phyloP scores from a whole-genome alignment of 2,797 vertebrate species.

The Adrianichthys oophorus region DNA sequence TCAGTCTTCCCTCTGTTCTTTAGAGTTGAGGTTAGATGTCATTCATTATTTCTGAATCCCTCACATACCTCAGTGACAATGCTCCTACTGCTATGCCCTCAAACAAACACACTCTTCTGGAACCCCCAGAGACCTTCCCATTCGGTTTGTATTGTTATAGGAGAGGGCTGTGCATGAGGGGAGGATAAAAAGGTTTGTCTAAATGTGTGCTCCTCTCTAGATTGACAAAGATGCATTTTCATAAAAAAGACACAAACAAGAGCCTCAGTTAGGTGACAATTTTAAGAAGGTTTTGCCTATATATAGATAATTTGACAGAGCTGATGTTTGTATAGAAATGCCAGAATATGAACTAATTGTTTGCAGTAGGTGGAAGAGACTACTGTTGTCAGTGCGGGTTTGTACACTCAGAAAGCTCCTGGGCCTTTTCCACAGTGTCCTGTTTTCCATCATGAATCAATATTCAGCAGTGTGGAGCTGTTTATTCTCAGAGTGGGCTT shows the following conservation, averaged over 20 bases:
- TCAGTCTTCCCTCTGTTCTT: slow-evolving; percentile 49
- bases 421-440: slow-evolving; percentile 42
- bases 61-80: slow-evolving; percentile 58
- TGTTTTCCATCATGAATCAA: slow-evolving; percentile 63
- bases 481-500: slow-evolving; percentile 50
- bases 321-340: too few species aligned
- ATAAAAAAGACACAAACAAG: slow-evolving; percentile 17
- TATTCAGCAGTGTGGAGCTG: slow-evolving; percentile 54
- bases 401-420: slow-evolving; percentile 39
- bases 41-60: slow-evolving; percentile 62
- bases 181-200: slow-evolving; percentile 40
- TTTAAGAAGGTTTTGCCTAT: slow-evolving; percentile 14
- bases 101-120: slow-evolving; percentile 73
- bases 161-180: slow-evolving; percentile 18
- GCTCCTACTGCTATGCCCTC: slow-evolving; percentile 45
- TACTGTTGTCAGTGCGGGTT: slow-evolving; percentile 25
- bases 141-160: slow-evolving; percentile 63
- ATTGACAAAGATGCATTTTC: slow-evolving; percentile 52
- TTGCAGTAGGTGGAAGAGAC: slow-evolving; percentile 1
- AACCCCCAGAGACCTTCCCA: slow-evolving; percentile 63
- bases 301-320: slow-evolving; percentile 8
- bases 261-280: slow-evolving; percentile 1
- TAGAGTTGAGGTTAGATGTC: slow-evolving; percentile 56
- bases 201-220: slow-evolving; percentile 53
- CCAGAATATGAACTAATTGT: too few species aligned